These are phyloP conservation scores for Heliconius congener DNA, from an alignment of 1,140 invertebrate genomes.

Conservation along the genomic window DNA sequence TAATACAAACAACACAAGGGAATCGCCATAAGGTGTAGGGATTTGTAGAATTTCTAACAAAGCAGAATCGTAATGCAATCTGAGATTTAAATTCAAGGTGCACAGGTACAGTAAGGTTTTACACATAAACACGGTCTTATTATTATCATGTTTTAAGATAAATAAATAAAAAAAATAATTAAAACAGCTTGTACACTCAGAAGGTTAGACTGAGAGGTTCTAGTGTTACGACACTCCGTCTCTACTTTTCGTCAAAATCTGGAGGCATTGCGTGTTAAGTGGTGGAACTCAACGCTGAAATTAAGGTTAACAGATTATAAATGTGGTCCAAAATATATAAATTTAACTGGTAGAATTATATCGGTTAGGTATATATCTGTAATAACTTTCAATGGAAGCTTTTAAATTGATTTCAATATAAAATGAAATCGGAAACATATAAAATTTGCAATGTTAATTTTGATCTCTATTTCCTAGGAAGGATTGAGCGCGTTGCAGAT, in stretches of 20 bases:
- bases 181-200: too few species aligned
- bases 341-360: neutral
- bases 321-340: neutral
- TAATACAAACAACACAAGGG: slow-evolving; percentile 62
- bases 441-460: slow-evolving; percentile 62
- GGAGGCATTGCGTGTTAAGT: too few species aligned
- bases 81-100: slow-evolving; percentile 42
- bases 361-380: neutral
- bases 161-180: neutral
- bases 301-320: too few species aligned
- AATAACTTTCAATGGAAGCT: slow-evolving; percentile 14
- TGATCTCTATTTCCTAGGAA: slow-evolving; percentile 58
- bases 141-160: neutral
- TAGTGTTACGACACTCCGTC: too few species aligned
- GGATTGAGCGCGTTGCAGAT: slow-evolving; percentile 22
- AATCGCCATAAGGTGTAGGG: slow-evolving; percentile 65
- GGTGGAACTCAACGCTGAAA: too few species aligned
- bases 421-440: slow-evolving; percentile 53
- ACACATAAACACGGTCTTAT: neutral
- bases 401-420: slow-evolving; percentile 22
- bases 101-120: slow-evolving; percentile 26
- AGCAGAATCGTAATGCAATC: slow-evolving; percentile 61
- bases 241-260: too few species aligned
- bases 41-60: slow-evolving; percentile 58
- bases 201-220: too few species aligned